A percentile compares a stretch with the other conserved stretches of the same genome.
phyloP scores from a whole-genome alignment of 2,797 vertebrate genomes.

The Erethizon dorsatum region DNA sequence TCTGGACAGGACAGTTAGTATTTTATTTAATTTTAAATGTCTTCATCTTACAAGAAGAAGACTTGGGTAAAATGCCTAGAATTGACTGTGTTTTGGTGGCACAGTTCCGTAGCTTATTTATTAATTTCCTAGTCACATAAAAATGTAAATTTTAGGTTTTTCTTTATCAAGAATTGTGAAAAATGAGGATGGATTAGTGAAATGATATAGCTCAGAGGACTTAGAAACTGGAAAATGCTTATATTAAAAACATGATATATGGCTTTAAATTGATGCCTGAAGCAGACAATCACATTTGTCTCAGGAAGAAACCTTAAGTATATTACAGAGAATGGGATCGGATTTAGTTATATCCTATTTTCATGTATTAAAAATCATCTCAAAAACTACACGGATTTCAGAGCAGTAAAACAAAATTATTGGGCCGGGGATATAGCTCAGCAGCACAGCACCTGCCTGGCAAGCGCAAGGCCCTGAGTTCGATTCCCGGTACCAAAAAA shows the following conservation, averaged over 20 bases:
- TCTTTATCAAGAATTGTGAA: conserved; percentile 51
- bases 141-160: conserved; percentile 51
- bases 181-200: conserved; percentile 33
- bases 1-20: conserved; percentile 17
- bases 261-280: neutral
- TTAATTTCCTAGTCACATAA: conserved; percentile 70
- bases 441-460: too few relatives aligned
- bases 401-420: conserved; percentile 43
- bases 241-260: conserved; percentile 60
- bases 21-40: conserved; percentile 60
- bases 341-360: conserved; percentile 48
- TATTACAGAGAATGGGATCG: conserved; percentile 1
- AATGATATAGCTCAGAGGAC: neutral
- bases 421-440: neutral
- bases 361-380: conserved; percentile 30
- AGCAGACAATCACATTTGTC: conserved; percentile 13
- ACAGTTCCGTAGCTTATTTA: conserved; percentile 55
- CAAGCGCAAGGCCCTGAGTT: too few relatives aligned
- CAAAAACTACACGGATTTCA: neutral
- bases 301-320: conserved; percentile 41
- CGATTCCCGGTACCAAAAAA: too few relatives aligned
- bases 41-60: conserved; percentile 35
- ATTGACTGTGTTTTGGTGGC: conserved; percentile 44
- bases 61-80: neutral
- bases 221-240: conserved; percentile 48